Percentiles rank a stretch among this genome's conserved stretches.
Conservation (phyloP, 2,888 invertebrate genomes). For the Acanthacorydalis orientalis region DNA sequence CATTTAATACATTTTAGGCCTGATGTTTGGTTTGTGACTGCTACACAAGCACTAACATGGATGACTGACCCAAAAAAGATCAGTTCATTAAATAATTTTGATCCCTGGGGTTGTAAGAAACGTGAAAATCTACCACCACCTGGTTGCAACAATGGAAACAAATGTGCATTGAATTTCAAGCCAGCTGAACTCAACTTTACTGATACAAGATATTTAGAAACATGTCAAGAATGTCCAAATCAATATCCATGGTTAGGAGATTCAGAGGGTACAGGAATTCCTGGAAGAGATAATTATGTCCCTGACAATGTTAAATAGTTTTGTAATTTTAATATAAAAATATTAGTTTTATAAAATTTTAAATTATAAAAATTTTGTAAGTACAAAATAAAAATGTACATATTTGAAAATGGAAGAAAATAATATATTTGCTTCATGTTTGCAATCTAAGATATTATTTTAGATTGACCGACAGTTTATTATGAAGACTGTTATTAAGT, state of each 20-base stretch:
- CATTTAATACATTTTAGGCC: constrained; percentile 34
- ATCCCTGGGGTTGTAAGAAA: constrained; percentile 66
- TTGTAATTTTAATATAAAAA: too few species aligned
- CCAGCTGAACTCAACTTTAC: constrained; percentile 59
- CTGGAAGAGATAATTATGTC: constrained; percentile 64
- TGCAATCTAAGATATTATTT: not conserved
- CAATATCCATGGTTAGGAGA: constrained; percentile 81
- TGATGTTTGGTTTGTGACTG: constrained; percentile 75
- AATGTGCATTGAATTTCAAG: constrained; percentile 69
- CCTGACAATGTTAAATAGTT: constrained; percentile 41
- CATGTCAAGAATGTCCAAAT: constrained; percentile 72
- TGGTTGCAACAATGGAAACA: constrained; percentile 65
- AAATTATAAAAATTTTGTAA: too few species aligned
- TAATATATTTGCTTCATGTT: not conserved
- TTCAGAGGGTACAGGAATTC: constrained; percentile 64
- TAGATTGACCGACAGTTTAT: not conserved
- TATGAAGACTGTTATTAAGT: not conserved
- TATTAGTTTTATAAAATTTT: too few species aligned
- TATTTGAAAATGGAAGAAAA: not conserved
- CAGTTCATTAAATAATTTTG: constrained; percentile 50
- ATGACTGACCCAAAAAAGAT: constrained; percentile 69
- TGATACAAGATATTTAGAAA: constrained; percentile 73
- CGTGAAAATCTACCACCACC: constrained; percentile 49
- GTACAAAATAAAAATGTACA: too few species aligned
- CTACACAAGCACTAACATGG: constrained; percentile 79